Evolutionary conservation across 2,888 invertebrate species (phyloP).

Genomic region (Argyresthia goedartella): DNA sequence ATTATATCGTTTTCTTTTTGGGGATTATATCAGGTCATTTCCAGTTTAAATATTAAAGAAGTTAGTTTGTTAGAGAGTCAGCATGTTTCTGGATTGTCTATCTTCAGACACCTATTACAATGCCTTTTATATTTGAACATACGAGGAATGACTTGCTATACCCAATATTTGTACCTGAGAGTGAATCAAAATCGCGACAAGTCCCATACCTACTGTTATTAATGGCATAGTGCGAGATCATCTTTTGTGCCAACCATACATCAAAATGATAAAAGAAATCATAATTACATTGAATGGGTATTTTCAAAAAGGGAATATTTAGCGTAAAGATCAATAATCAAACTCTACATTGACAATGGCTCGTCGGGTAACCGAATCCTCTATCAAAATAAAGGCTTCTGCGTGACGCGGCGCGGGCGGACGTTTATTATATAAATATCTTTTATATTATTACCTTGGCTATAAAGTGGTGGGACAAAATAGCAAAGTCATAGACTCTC

Average conservation of each 20-base stretch:
- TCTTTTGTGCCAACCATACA: conserved; percentile 46
- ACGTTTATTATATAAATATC: conserved; percentile 51
- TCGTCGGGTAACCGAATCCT: conserved; percentile 52
- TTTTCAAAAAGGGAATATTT: conserved; percentile 59
- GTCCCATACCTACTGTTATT: conserved; percentile 60
- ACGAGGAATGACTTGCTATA: too few relatives aligned
- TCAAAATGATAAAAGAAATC: conserved; percentile 47
- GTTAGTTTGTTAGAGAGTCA: too few relatives aligned
- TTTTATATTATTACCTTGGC: conserved; percentile 10
- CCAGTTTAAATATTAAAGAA: too few relatives aligned
- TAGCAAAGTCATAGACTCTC: conserved; percentile 22
- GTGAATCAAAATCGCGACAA: conserved; percentile 32
- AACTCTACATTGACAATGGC: conserved; percentile 49
- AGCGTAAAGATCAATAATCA: conserved; percentile 71
- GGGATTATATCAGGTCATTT: too few relatives aligned
- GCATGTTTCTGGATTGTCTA: too few relatives aligned
- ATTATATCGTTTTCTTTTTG: too few relatives aligned
- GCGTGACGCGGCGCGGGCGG: conserved; percentile 62
- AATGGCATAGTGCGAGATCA: conserved; percentile 53
- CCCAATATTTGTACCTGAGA: too few relatives aligned
- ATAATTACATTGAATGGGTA: conserved; percentile 57
- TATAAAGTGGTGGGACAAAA: conserved; percentile 41
- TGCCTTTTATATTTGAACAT: neutral
- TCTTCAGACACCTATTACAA: neutral
- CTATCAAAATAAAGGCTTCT: conserved; percentile 61